Evolutionary conservation across 2,888 invertebrate species (phyloP).

Genomic region (Macrophya annulata): DNA sequence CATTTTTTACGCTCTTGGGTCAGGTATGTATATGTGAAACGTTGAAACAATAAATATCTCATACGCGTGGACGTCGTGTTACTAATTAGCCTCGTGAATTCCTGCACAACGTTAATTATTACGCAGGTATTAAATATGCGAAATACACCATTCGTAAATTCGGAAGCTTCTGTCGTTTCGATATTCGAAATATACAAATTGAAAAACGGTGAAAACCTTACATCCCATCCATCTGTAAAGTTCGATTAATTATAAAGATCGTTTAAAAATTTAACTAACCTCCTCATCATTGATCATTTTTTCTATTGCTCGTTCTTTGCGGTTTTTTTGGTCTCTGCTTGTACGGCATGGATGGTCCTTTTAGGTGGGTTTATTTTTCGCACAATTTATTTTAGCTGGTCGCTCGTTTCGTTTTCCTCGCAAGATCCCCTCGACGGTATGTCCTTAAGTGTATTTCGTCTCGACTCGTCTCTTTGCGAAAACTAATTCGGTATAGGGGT

Average conservation of each 20-base stretch:
- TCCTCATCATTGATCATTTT: background rate
- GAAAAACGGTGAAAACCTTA: too few relatives aligned
- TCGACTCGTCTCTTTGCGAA: slow-evolving; percentile 4
- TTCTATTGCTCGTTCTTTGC: background rate
- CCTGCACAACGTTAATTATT: slow-evolving; percentile 28
- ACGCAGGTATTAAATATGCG: slow-evolving; percentile 4
- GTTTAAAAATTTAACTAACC: too few relatives aligned
- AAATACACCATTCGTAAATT: slow-evolving; percentile 21
- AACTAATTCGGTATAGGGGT: background rate
- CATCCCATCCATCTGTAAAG: too few relatives aligned
- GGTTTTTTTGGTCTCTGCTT: background rate
- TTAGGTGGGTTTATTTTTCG: slow-evolving; percentile 8
- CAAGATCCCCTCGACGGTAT: background rate
- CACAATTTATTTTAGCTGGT: background rate
- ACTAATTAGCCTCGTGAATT: slow-evolving; percentile 49
- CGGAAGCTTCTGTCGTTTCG: too few relatives aligned
- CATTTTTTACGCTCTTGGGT: too few relatives aligned
- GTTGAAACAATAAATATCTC: slow-evolving; percentile 30
- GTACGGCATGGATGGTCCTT: background rate
- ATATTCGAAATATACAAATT: too few relatives aligned
- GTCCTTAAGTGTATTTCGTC: background rate
- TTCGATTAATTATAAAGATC: background rate
- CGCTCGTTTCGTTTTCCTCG: slow-evolving; percentile 1
- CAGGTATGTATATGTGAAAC: background rate
- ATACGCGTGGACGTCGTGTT: slow-evolving; percentile 32